These are phyloP conservation scores for Paramormyrops hopkinsi DNA, from an alignment of 2,797 vertebrate genomes.

Conservation along the genomic window DNA sequence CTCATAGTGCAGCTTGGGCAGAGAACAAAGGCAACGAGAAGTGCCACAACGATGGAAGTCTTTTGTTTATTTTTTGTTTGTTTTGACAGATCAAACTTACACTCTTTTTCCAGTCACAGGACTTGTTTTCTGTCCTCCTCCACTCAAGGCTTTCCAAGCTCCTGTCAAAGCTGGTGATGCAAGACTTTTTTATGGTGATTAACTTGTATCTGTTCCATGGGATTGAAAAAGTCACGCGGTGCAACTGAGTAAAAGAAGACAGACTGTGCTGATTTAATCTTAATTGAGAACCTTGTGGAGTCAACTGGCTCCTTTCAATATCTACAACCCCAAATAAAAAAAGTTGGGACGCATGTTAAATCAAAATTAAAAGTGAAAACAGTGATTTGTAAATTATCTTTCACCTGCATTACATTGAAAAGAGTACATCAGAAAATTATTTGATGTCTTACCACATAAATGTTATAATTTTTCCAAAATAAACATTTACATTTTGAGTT, in stretches of 20 bases:
- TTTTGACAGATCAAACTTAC: not conserved
- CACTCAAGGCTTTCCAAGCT: not conserved
- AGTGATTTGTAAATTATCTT: not conserved
- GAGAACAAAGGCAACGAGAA: not conserved
- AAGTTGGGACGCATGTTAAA: not conserved
- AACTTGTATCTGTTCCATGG: not conserved
- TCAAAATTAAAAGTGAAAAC: not conserved
- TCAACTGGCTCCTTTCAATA: not conserved
- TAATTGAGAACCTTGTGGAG: not conserved
- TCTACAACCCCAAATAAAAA: not conserved
- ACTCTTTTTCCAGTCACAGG: not conserved
- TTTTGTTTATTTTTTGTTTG: slow-evolving; percentile 10
- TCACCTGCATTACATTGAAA: not conserved
- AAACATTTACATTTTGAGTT: not conserved
- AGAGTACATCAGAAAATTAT: not conserved
- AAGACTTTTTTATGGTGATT: not conserved
- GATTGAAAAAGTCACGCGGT: not conserved
- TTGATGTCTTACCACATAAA: not conserved
- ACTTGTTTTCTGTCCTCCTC: not conserved
- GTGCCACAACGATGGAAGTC: not conserved
- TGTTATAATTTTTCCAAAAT: not conserved
- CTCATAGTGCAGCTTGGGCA: not conserved
- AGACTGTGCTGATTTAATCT: not conserved
- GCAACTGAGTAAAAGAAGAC: not conserved
- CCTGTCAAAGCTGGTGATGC: not conserved